Percentiles rank a stretch among this genome's conserved stretches.
These are phyloP conservation scores for Chrysomela aeneicollis DNA, from an alignment of 2,888 invertebrate species.

Conservation along the genomic window DNA sequence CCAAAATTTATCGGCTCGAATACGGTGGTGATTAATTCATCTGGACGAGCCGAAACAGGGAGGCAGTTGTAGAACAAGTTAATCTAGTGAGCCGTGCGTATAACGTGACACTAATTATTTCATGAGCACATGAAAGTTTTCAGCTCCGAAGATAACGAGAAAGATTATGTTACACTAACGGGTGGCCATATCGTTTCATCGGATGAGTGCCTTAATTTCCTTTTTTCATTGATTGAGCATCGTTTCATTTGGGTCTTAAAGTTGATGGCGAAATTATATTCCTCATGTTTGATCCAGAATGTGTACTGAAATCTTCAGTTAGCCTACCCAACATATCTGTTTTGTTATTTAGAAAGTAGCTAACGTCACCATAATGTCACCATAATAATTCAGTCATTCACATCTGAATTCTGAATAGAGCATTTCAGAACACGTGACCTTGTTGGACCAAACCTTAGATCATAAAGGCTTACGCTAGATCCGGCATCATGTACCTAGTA, in stretches of 20 bases:
- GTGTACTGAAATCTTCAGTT: too few species aligned
- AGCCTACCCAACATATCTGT: too few species aligned
- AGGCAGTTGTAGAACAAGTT: constrained; percentile 43
- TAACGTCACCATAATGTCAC: too few species aligned
- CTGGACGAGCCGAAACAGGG: constrained; percentile 30
- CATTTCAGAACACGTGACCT: too few species aligned
- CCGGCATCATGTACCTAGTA: too few species aligned
- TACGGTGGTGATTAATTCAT: constrained; percentile 45
- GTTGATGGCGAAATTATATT: too few species aligned
- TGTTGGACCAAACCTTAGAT: too few species aligned
- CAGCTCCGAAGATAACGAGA: constrained; percentile 29
- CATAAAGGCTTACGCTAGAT: too few species aligned
- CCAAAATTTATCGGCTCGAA: constrained; percentile 28
- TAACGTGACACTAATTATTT: constrained; percentile 44
- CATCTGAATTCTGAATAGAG: too few species aligned
- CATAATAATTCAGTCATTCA: too few species aligned
- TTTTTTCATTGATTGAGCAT: not conserved
- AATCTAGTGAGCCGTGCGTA: constrained; percentile 39
- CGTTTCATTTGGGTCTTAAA: not conserved
- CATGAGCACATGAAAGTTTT: constrained; percentile 41
- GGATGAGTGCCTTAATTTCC: not conserved
- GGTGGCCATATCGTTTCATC: constrained; percentile 12
- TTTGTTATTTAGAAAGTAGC: too few species aligned
- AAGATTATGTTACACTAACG: constrained; percentile 20
- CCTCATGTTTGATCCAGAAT: too few species aligned